A percentile compares a stretch with the other conserved stretches of the same genome.
Evolutionary conservation across 2,888 invertebrate species (phyloP).

Genomic region (Campoletis raptor): DNA sequence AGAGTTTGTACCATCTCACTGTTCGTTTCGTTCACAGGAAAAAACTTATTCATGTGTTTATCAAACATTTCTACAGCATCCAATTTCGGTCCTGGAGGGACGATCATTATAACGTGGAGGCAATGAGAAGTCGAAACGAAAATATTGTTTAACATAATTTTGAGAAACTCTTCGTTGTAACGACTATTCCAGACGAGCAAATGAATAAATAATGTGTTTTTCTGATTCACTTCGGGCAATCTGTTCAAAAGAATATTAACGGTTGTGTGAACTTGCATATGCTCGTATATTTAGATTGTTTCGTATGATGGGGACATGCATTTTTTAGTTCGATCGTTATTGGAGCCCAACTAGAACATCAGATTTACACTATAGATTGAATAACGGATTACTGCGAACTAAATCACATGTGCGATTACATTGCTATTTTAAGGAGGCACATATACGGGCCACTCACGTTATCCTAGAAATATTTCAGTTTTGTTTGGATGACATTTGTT

Average conservation of each 20-base stretch:
- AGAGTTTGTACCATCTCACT: slow-evolving; percentile 79
- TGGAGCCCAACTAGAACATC: slow-evolving; percentile 8
- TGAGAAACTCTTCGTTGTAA: slow-evolving; percentile 83
- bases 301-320: slow-evolving; percentile 44
- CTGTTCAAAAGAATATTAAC: slow-evolving; percentile 78
- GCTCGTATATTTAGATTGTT: slow-evolving; percentile 65
- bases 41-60: slow-evolving; percentile 76
- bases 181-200: slow-evolving; percentile 86
- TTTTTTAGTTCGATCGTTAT: slow-evolving; percentile 10
- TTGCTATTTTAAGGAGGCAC: neutral
- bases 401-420: neutral
- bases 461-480: neutral
- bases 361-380: neutral
- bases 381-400: neutral
- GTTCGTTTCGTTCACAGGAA: slow-evolving; percentile 74
- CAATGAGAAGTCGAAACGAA: slow-evolving; percentile 86
- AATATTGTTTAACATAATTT: slow-evolving; percentile 83
- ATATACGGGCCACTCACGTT: neutral
- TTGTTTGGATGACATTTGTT: neutral
- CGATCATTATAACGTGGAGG: slow-evolving; percentile 86
- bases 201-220: slow-evolving; percentile 88
- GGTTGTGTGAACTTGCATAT: neutral
- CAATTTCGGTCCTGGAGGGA: slow-evolving; percentile 84
- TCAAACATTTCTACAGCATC: slow-evolving; percentile 83
- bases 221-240: slow-evolving; percentile 84